phyloP scores from a whole-genome alignment of 2,888 invertebrate species.

The Serripes groenlandicus region DNA sequence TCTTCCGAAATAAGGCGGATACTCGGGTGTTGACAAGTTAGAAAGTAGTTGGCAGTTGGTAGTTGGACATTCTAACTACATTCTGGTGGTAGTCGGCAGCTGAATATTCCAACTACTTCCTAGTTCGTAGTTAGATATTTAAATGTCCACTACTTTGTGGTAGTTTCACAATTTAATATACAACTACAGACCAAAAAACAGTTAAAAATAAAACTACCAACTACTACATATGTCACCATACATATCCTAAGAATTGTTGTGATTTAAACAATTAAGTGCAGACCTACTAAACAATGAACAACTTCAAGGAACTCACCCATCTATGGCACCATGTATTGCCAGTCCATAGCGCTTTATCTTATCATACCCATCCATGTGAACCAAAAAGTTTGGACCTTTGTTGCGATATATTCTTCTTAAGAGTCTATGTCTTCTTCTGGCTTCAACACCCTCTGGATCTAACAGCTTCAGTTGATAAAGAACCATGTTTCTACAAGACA shows the following conservation, averaged over 20 bases:
- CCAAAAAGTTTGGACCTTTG: constrained; percentile 25
- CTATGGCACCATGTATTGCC: constrained; percentile 19
- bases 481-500: neutral
- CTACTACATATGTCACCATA: neutral
- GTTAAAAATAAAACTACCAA: neutral
- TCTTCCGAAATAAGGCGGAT: neutral
- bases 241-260: neutral
- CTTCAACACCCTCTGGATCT: constrained; percentile 10
- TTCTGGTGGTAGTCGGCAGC: neutral
- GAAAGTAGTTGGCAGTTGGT: neutral
- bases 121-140: neutral
- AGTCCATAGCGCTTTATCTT: constrained; percentile 28
- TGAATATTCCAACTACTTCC: neutral
- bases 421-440: neutral
- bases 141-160: no score
- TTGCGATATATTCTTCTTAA: constrained; percentile 3
- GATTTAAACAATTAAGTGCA: neutral
- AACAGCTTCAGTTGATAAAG: neutral
- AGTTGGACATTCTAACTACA: neutral
- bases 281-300: neutral
- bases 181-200: neutral
- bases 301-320: neutral
- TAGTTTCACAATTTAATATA: no score
- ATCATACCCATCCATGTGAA: constrained; percentile 37
- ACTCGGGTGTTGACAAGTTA: neutral